phyloP scores from a whole-genome alignment of 2,888 invertebrate genomes.

The Troilus luridus region DNA sequence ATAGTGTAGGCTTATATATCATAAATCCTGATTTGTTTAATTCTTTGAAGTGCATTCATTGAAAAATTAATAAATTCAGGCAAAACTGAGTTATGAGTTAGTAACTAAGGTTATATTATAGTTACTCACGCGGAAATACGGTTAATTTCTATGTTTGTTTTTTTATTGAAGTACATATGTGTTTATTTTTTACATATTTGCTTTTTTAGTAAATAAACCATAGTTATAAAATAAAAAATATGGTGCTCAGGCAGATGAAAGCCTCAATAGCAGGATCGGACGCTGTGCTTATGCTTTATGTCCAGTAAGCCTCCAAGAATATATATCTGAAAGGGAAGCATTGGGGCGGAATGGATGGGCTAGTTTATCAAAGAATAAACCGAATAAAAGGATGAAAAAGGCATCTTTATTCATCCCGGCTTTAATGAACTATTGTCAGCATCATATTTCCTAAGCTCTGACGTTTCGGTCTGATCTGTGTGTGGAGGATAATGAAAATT shows the following conservation, averaged over 20 bases:
- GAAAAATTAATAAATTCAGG: too few species aligned
- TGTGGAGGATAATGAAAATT: not conserved
- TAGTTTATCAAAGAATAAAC: not conserved
- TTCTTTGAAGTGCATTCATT: too few species aligned
- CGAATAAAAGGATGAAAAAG: not conserved
- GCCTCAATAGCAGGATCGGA: not conserved
- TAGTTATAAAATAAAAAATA: not conserved
- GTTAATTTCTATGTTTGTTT: too few species aligned
- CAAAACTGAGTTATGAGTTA: too few species aligned
- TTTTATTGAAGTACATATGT: too few species aligned
- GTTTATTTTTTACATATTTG: too few species aligned
- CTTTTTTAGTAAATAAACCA: too few species aligned
- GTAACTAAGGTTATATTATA: too few species aligned
- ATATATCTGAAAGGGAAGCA: not conserved
- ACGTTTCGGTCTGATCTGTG: not conserved
- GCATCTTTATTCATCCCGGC: not conserved
- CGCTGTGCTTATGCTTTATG: not conserved
- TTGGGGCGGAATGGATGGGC: not conserved
- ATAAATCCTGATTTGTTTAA: too few species aligned
- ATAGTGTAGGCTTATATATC: too few species aligned
- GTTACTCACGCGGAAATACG: too few species aligned
- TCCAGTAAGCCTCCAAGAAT: not conserved
- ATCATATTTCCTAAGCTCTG: not conserved
- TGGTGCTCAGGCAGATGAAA: not conserved
- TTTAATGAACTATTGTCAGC: slow-evolving; percentile 3